Base-by-base conservation (phyloP, 2,888 invertebrate genomes). In the Lycocerus yunnanus region DNA sequence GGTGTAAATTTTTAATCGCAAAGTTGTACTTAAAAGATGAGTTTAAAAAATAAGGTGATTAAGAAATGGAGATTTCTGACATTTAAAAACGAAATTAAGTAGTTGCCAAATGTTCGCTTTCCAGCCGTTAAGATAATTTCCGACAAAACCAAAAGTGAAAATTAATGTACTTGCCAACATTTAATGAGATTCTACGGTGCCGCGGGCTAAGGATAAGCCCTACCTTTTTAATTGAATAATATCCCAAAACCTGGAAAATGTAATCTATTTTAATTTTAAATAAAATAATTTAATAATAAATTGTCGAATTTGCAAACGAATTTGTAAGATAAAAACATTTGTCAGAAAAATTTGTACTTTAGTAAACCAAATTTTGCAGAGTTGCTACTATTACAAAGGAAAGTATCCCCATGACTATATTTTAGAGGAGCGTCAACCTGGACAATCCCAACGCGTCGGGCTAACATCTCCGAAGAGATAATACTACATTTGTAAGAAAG, bases 401-500 rank as follows among this genome's bases (percentile, higher is more conserved):
- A 63, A 77, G 72, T 43, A 73, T 66, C 76, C 77, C 77, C 76
- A 18, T 59, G 77, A 68, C 76, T 74, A 68, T 69, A 66, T 77
- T 77, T 72, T 59, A 72, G 75, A 72, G 60, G 43, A 43, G 58
- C 69, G 72, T 75, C 69, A 77, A 73, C 77, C 76, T 78, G 72
- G 79, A 81, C 82, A 81, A 80, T 82, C 81, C 82, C 82, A 74
- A 68, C 71, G 82, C 79, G 82, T 76, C 80, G 77, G 67, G 65
- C 59, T 69, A 80, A 80, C 81, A 80, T 80, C 80, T 78, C 80
- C 75, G 78, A 80, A 80, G 81, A 81, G 81, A 78, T 79, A 81
- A 80, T 78, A 79, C 77, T 71, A 75, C 76, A 74, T 74, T 71
- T 75, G 75, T 68, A 75, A 78, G 78, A 80, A 80, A 80, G 77